Conservation (phyloP, 2,113 vertebrate genomes). For the Tachysurus fulvidraco region DNA sequence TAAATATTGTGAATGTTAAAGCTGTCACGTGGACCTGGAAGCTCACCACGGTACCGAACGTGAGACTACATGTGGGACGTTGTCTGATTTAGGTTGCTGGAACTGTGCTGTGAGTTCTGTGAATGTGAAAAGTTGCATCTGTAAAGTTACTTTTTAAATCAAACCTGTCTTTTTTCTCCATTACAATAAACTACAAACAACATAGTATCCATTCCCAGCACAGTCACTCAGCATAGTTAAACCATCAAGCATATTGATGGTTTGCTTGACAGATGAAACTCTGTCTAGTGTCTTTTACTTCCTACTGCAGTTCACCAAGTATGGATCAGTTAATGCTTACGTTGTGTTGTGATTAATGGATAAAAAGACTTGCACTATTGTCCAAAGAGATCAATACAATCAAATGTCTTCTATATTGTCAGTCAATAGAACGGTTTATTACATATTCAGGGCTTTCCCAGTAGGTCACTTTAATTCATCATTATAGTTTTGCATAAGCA, state of each 20-base stretch:
- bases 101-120: no score
- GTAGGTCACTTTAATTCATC: background rate
- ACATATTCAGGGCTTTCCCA: background rate
- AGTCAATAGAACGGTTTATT: background rate
- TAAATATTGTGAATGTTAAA: no score
- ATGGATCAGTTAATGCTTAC: background rate
- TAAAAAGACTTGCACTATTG: background rate
- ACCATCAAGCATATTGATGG: background rate
- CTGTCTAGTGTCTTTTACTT: background rate
- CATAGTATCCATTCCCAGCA: background rate
- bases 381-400: background rate
- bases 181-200: background rate
- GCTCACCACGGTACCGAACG: no score
- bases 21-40: no score
- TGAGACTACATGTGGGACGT: no score
- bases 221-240: background rate
- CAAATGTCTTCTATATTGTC: background rate
- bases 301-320: background rate
- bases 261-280: background rate
- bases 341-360: background rate
- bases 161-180: background rate
- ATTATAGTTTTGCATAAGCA: conserved; percentile 3
- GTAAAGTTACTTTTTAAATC: background rate
- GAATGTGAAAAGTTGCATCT: background rate
- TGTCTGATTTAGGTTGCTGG: no score